Evolutionary conservation across 1,140 invertebrate genomes (phyloP).

Genomic region (Galendromus occidentalis): DNA sequence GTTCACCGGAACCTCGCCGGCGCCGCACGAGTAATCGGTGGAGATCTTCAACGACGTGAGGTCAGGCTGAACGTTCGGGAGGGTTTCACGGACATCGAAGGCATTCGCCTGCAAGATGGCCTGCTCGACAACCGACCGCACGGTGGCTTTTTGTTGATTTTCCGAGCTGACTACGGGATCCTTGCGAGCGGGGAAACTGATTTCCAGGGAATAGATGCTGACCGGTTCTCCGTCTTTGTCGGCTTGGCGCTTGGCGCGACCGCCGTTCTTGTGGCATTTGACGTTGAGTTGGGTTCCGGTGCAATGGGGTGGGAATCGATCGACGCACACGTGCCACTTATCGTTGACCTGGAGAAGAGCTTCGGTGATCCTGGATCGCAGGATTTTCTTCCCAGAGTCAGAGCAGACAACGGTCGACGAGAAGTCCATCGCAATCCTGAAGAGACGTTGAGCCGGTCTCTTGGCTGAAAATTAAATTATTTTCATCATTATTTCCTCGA

Average conservation of each 20-base stretch:
- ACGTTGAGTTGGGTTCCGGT: slow-evolving; percentile 70
- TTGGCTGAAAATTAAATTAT: slow-evolving; percentile 38
- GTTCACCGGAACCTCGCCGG: slow-evolving; percentile 51
- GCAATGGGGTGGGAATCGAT: slow-evolving; percentile 39
- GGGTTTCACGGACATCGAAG: slow-evolving; percentile 71
- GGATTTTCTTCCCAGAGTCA: slow-evolving; percentile 71
- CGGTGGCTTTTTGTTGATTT: slow-evolving; percentile 52
- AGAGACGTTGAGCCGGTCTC: slow-evolving; percentile 66
- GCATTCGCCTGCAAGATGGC: slow-evolving; percentile 75
- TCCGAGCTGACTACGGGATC: slow-evolving; percentile 63
- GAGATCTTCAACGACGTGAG: slow-evolving; percentile 60
- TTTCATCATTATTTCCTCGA: too few species aligned
- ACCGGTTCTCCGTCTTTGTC: slow-evolving; percentile 31
- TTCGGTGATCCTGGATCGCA: slow-evolving; percentile 62
- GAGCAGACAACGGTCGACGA: slow-evolving; percentile 79
- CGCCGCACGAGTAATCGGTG: slow-evolving; percentile 76
- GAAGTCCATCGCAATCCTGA: slow-evolving; percentile 78
- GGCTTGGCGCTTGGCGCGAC: slow-evolving; percentile 35
- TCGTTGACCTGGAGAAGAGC: slow-evolving; percentile 70
- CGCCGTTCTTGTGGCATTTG: slow-evolving; percentile 44
- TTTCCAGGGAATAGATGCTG: slow-evolving; percentile 68
- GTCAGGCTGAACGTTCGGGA: slow-evolving; percentile 82
- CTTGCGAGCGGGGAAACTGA: slow-evolving; percentile 71
- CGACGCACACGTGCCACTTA: slow-evolving; percentile 82
- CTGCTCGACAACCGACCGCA: slow-evolving; percentile 58